Percentiles rank a stretch among this genome's conserved stretches.
Conservation (phyloP, 1,140 invertebrate genomes). For the Drosophila sucinea region DNA sequence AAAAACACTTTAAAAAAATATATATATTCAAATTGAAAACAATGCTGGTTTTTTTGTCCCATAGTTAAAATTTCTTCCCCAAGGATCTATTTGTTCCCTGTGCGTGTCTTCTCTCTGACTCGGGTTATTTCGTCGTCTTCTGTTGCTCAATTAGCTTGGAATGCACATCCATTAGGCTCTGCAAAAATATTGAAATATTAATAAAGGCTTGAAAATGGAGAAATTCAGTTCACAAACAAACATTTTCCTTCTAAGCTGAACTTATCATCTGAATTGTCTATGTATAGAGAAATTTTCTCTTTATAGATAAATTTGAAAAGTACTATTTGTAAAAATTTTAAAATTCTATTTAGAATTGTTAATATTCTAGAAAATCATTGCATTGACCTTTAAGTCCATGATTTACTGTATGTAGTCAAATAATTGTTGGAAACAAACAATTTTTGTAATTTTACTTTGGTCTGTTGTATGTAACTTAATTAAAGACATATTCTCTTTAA, state of each 20-base stretch:
- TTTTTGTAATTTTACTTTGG: too few relatives aligned
- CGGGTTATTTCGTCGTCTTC: slow-evolving; percentile 32
- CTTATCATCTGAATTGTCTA: too few relatives aligned
- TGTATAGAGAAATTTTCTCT: too few relatives aligned
- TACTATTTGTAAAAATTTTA: too few relatives aligned
- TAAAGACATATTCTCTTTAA: too few relatives aligned
- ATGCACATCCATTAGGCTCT: slow-evolving; percentile 78
- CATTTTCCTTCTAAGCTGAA: too few relatives aligned
- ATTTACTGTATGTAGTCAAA: too few relatives aligned
- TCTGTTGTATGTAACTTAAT: too few relatives aligned
- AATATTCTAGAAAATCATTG: too few relatives aligned
- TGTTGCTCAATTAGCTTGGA: slow-evolving; percentile 72
- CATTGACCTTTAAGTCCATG: too few relatives aligned
- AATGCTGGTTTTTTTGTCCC: not conserved
- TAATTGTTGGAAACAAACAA: too few relatives aligned
- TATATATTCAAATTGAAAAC: slow-evolving; percentile 4
- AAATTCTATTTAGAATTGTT: not conserved
- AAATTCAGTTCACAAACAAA: not conserved
- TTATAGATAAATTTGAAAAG: too few relatives aligned
- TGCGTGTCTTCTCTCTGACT: not conserved
- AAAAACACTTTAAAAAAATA: slow-evolving; percentile 2
- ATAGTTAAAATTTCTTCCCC: not conserved
- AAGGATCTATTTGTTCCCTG: not conserved
- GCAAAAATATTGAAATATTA: slow-evolving; percentile 24
- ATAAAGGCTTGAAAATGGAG: not conserved